Conservation (phyloP, 1,140 invertebrate genomes). For the Drosophila oshimai region DNA sequence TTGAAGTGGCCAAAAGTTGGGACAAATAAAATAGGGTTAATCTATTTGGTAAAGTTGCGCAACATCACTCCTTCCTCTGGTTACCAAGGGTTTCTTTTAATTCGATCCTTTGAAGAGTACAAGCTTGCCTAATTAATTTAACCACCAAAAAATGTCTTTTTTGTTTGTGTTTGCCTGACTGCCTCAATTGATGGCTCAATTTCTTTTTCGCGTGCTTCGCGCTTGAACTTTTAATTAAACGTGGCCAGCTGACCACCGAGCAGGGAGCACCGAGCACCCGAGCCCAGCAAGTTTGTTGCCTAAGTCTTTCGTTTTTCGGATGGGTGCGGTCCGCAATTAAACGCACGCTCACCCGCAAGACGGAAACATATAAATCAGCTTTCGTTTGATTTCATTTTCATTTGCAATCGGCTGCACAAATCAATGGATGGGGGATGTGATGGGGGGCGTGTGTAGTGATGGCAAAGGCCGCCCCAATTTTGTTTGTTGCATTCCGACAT, state of each 20-base stretch:
- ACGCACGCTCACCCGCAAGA: conserved; percentile 27
- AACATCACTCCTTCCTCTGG: no score
- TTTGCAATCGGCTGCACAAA: conserved; percentile 48
- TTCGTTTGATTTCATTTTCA: conserved; percentile 43
- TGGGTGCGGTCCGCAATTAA: conserved; percentile 52
- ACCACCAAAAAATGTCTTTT: not conserved
- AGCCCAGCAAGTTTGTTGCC: conserved; percentile 35
- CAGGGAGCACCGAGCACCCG: no score
- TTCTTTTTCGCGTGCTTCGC: conserved; percentile 28
- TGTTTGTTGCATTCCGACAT: conserved; percentile 23
- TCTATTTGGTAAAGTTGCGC: not conserved
- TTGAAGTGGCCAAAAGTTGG: not conserved
- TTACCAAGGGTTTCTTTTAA: not conserved
- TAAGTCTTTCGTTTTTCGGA: conserved; percentile 6
- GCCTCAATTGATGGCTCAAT: conserved; percentile 22
- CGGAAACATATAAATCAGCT: conserved; percentile 46
- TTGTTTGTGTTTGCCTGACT: not conserved
- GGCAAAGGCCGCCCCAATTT: conserved; percentile 12
- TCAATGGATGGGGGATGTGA: conserved; percentile 30
- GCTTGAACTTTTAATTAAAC: conserved; percentile 43
- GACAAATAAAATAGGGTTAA: not conserved
- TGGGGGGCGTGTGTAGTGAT: conserved; percentile 8
- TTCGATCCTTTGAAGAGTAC: not conserved
- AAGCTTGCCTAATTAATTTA: not conserved
- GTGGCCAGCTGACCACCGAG: not conserved